Conservation (phyloP, 2,113 vertebrate genomes). For the Tachysurus vachellii region DNA sequence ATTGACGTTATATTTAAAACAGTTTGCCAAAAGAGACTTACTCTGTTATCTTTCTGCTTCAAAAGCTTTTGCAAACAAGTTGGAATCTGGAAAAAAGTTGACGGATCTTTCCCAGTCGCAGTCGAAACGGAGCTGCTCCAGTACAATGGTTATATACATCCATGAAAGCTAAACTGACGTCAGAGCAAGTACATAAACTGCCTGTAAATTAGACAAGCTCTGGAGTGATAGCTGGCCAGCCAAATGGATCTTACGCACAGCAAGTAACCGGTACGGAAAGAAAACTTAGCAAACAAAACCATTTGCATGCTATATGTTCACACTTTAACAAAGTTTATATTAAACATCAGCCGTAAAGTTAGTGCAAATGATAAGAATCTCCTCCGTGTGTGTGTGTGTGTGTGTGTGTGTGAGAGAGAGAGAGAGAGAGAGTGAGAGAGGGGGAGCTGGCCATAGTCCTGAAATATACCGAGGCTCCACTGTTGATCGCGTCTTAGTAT, state of each 20-base stretch:
- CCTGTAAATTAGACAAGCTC: slow-evolving; percentile 68
- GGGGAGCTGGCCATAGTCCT: neutral
- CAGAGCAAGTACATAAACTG: slow-evolving; percentile 70
- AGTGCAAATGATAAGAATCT: neutral
- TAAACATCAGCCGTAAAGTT: neutral
- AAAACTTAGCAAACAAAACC: neutral
- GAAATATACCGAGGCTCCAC: neutral
- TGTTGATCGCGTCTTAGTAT: neutral
- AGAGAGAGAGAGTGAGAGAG: neutral
- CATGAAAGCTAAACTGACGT: slow-evolving; percentile 79
- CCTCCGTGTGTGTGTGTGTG: too few relatives aligned
- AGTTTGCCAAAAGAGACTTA: slow-evolving; percentile 50
- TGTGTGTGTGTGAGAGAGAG: neutral
- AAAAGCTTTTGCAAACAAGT: slow-evolving; percentile 49
- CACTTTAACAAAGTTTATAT: neutral
- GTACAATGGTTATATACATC: slow-evolving; percentile 76
- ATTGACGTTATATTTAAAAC: neutral
- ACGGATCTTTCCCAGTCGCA: slow-evolving; percentile 60
- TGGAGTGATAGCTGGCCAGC: slow-evolving; percentile 45
- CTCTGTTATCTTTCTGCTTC: slow-evolving; percentile 50
- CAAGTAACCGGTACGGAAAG: neutral
- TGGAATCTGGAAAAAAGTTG: slow-evolving; percentile 32
- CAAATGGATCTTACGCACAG: slow-evolving; percentile 35
- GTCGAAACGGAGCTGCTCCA: slow-evolving; percentile 52
- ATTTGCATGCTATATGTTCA: neutral